Conservation (phyloP, 2,888 invertebrate genomes). For the Ischnura elegans region DNA sequence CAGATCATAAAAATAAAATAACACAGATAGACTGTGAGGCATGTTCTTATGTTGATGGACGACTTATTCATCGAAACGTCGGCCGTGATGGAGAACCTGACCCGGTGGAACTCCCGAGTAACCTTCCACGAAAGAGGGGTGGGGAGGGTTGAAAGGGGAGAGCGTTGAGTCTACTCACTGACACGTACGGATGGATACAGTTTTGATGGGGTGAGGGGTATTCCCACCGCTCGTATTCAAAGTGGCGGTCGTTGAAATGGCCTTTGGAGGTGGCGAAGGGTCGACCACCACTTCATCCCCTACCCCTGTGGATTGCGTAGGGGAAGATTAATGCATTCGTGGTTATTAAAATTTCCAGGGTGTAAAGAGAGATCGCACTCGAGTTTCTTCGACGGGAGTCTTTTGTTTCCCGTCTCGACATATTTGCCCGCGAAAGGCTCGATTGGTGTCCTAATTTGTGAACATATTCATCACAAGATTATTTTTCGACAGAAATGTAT, state of each 20-base stretch:
- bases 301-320: neutral
- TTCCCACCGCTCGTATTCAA: neutral
- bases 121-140: too few species aligned
- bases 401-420: neutral
- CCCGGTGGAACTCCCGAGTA: too few species aligned
- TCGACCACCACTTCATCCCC: neutral
- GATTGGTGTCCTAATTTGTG: too few species aligned
- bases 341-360: neutral
- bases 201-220: neutral
- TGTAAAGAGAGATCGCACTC: neutral
- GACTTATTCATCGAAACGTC: too few species aligned
- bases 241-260: neutral
- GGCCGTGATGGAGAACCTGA: too few species aligned
- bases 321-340: neutral
- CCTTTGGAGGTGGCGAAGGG: neutral
- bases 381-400: neutral
- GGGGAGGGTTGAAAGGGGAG: neutral
- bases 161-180: neutral
- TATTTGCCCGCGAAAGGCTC: neutral
- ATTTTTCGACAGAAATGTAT: too few species aligned
- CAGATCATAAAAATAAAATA: too few species aligned
- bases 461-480: too few species aligned
- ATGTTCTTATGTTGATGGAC: too few species aligned
- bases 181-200: constrained; percentile 5
- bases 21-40: too few species aligned